Percentiles rank a stretch among this genome's conserved stretches.
These are phyloP conservation scores for Fragum whitleyi DNA, from an alignment of 2,888 invertebrate genomes.

Conservation along the genomic window DNA sequence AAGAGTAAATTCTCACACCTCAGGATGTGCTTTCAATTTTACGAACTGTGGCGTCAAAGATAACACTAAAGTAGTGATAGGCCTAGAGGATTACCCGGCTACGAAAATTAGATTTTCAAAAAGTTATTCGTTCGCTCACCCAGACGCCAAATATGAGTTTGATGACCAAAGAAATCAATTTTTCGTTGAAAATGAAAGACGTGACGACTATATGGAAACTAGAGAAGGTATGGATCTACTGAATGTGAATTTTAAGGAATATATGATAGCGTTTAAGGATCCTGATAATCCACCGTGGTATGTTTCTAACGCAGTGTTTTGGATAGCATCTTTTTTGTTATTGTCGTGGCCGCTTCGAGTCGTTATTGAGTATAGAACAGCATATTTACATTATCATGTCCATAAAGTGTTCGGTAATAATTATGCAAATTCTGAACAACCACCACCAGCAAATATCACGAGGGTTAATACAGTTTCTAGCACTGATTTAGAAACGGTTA, in stretches of 20 bases:
- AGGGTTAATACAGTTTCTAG: slow-evolving; percentile 90
- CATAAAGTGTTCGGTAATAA: slow-evolving; percentile 90
- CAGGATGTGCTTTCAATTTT: slow-evolving; percentile 92
- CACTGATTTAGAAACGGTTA: slow-evolving; percentile 89
- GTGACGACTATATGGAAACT: slow-evolving; percentile 95
- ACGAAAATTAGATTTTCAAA: slow-evolving; percentile 92
- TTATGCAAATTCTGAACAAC: slow-evolving; percentile 81
- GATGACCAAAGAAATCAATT: slow-evolving; percentile 93
- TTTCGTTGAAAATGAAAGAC: slow-evolving; percentile 91
- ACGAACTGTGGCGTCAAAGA: slow-evolving; percentile 90
- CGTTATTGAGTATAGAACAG: slow-evolving; percentile 92
- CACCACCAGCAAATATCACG: slow-evolving; percentile 85
- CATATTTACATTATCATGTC: slow-evolving; percentile 93
- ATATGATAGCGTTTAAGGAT: slow-evolving; percentile 86
- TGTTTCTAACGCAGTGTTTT: slow-evolving; percentile 90
- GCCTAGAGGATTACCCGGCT: slow-evolving; percentile 89
- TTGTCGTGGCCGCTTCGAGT: slow-evolving; percentile 94
- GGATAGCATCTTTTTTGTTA: slow-evolving; percentile 90
- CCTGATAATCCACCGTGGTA: slow-evolving; percentile 86
- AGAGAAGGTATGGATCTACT: slow-evolving; percentile 91
- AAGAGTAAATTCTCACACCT: slow-evolving; percentile 92
- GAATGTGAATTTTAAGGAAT: slow-evolving; percentile 87
- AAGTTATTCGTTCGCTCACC: slow-evolving; percentile 93
- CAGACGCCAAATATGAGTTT: slow-evolving; percentile 92
- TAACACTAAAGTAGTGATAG: slow-evolving; percentile 90